A percentile compares a stretch with the other conserved stretches of the same genome.
These are phyloP conservation scores for Troides aeacus DNA, from an alignment of 2,888 invertebrate genomes.

Conservation along the genomic window DNA sequence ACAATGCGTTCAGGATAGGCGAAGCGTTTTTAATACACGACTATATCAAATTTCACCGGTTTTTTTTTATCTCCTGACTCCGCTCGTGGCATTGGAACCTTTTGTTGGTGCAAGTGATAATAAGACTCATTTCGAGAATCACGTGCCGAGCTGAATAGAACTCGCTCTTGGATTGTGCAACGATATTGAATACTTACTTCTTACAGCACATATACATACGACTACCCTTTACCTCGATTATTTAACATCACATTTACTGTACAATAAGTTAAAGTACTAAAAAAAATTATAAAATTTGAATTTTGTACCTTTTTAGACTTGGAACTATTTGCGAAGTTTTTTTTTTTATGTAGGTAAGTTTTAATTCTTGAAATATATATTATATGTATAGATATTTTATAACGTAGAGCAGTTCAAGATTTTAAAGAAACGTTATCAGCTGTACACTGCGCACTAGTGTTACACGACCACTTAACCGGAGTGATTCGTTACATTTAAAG, in stretches of 20 bases:
- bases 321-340: no score
- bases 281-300: no score
- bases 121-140: conserved; percentile 64
- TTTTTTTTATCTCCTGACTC: conserved; percentile 51
- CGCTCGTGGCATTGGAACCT: conserved; percentile 64
- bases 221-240: neutral
- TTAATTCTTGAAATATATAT: no score
- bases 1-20: conserved; percentile 67
- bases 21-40: conserved; percentile 62
- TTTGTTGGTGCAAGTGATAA: conserved; percentile 56
- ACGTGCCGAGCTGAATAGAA: conserved; percentile 69
- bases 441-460: neutral
- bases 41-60: conserved; percentile 77
- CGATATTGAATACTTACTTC: conserved; percentile 34
- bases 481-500: no score
- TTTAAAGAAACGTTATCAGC: no score
- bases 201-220: neutral
- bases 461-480: no score
- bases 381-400: no score
- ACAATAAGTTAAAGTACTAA: neutral
- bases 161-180: conserved; percentile 40
- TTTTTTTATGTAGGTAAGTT: no score
- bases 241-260: neutral
- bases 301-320: no score
- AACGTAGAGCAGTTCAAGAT: no score